Evolutionary conservation across 2,797 vertebrate species (phyloP), one percentile per base, ranked within the genome.

Genomic region (Lepidocolaptes lacrymiger): DNA sequence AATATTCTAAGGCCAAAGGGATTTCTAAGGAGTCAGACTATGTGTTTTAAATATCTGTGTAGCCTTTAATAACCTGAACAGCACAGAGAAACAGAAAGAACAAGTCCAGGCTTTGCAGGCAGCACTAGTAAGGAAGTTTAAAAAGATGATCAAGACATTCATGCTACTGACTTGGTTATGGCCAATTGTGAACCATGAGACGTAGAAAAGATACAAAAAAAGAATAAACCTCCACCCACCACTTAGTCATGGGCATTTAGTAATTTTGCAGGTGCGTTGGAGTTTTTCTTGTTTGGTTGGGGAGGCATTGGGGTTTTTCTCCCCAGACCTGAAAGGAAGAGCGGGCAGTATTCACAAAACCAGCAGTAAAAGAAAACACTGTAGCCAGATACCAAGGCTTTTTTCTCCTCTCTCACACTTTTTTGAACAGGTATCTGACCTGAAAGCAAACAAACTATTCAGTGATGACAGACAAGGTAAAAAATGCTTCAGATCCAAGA

Each of bases 371-470:
- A 68, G 9, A 48, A 74, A 48, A 56, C 10, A 32, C 8, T 2
- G 2, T 7, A 81, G 36, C 12, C 24, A 69, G 28, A 44, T 48
- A 77, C 9, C 36, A 80, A 79, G 20, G 43, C 5, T 39, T 61
- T 41, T 14, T 15, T 2, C 1, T 6, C 7, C 5, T 1, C 4
- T 32, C 32, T 24, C 3, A 0, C 4, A 10, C 28, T 64, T 43
- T 71, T 76, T 17, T 10, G 2, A 73, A 21, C 79, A 71, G 13
- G 30, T 32, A 22, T n/a, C 67, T n/a, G 80, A 90, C 56, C 36
- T 5, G 3, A 73, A 75, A 82, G 39, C 1, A 3, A 74, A 88
- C 14, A 39, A 80, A 54, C 32, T 63, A 44, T 34, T 27, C 43
- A 23, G 21, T 30, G 14, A 78, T 28, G 39, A 63, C 5, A 58